These are phyloP conservation scores for Sepiola atlantica DNA, from an alignment of 2,888 invertebrate genomes.

Conservation along the genomic window DNA sequence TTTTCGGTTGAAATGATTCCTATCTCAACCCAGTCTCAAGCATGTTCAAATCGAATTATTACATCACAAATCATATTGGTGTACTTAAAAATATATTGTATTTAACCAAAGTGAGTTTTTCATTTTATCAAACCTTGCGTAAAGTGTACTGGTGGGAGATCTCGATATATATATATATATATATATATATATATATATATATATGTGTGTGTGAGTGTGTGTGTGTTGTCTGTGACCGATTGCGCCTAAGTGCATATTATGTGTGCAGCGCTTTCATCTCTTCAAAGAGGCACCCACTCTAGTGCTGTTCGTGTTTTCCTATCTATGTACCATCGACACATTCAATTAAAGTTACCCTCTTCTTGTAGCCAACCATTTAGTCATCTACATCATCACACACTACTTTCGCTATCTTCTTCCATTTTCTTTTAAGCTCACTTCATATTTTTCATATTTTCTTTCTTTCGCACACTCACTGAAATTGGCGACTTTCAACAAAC, in stretches of 20 bases:
- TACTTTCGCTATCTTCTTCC: not conserved
- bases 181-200: too few relatives aligned
- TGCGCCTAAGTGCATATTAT: conserved; percentile 16
- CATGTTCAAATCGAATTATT: not conserved
- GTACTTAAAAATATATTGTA: not conserved
- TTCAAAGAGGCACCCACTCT: not conserved
- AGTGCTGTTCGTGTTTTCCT: not conserved
- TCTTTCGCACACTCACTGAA: not conserved
- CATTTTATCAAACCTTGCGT: not conserved
- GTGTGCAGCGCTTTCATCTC: not conserved
- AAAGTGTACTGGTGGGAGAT: not conserved
- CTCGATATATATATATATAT: too few relatives aligned
- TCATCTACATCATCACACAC: not conserved
- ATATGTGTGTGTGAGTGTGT: too few relatives aligned
- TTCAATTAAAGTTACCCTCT: not conserved
- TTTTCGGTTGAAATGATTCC: not conserved
- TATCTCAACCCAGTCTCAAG: not conserved
- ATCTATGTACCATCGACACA: not conserved
- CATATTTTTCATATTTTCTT: not conserved
- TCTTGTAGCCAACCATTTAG: too few relatives aligned
- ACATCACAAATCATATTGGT: not conserved
- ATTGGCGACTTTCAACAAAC: not conserved
- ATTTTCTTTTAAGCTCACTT: not conserved
- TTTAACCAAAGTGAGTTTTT: not conserved
- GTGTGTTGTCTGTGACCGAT: not conserved